Base-by-base conservation (phyloP, 2,113 vertebrate species). In the Murina feae region DNA sequence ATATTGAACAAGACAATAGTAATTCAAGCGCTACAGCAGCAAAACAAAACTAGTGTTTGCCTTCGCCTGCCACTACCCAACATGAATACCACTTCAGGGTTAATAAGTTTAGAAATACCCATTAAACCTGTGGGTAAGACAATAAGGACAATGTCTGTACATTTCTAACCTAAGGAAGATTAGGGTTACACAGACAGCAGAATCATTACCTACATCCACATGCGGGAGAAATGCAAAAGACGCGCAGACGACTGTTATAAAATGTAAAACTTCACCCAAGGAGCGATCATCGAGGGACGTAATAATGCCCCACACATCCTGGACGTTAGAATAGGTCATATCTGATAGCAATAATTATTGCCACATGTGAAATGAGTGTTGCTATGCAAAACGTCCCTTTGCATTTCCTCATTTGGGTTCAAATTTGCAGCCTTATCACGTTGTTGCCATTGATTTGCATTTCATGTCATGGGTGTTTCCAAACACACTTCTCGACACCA, bases 351-450 rank as follows among this genome's bases (percentile, higher is more conserved):
- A 83, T 78, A 66, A 95, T 84, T 60, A 87, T 23, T 55, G 18
- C 91, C 69, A 75, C 69, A 37, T 35, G 83, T 47, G 92, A 89
- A 90, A 53, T 65, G 93, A 66, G 72, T 86, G 72, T 49, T 78
- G 44, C 37, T 51, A 96, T 94, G 96, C 93, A 96, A 97, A 97
- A 66, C 51, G 9, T 93, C 14, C 78, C 51, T 96, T 93, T 95
- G 93, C 96, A 96, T 95, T 81, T 93, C 75, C 80, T 89, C 88
- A 90, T 95, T 92, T 91, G 94, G 58, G 91, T 94, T 81, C 83
- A 13, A 66, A 96, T 97, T 84, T 96, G 96, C 95, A 97, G 92
- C 35, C 69, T n/a, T 12, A 53, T 47, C 5, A 8, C 51, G 78
- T 55, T 35, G 75, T 25, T 49, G 86, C 47, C 28, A 0, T 47